Base-by-base conservation (phyloP, 1,140 invertebrate genomes). In the Chrysopa pallens region DNA sequence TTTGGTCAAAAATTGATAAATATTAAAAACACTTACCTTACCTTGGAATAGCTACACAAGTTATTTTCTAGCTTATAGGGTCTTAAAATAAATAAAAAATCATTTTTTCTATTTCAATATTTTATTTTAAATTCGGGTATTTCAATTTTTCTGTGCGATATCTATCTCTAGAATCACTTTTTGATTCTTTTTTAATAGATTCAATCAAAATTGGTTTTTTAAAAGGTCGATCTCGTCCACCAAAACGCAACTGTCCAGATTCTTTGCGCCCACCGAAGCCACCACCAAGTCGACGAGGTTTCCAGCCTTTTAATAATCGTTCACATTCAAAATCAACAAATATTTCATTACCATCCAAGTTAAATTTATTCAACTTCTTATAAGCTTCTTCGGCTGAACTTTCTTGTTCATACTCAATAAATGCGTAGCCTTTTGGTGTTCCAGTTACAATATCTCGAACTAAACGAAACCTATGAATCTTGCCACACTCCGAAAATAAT, bases 211-310 rank as follows among this genome's bases (percentile, higher is more conserved):
- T 70, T 3, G 79, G 79, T 59, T 70, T 74, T 49, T 65, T 73
- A 46, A 79, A 90, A 1, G 81, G 83, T 53, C 83, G 65, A 39
- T 80, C 74, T 52, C 68, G 69, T 17, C 87, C 78, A 6, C 88
- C 88, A 70, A 91, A 93, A 46, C 87, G 64, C 12, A 91, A 61
- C 53, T 93, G 88, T 1, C 88, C 87, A 4, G 86, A 86, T 59
- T 89, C 82, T 52, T 86, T 91, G 49, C 72, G 76, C 1, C 87
- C 88, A 8, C 85, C 84, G 55, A 90, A 82, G 12, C 87, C 88
- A 37, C 87, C 88, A 23, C 87, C 88, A 7, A 91, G 60, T 56
- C 87, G 63, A 50, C 88, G 65, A 6, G 88, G 87, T 57, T 80
- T 74, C 88, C 87, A 93, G 6, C 84, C 80, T 48, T 72, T 69